These are phyloP conservation scores for Leptarthrus brevirostris DNA, from an alignment of 2,888 invertebrate genomes.

Conservation along the genomic window DNA sequence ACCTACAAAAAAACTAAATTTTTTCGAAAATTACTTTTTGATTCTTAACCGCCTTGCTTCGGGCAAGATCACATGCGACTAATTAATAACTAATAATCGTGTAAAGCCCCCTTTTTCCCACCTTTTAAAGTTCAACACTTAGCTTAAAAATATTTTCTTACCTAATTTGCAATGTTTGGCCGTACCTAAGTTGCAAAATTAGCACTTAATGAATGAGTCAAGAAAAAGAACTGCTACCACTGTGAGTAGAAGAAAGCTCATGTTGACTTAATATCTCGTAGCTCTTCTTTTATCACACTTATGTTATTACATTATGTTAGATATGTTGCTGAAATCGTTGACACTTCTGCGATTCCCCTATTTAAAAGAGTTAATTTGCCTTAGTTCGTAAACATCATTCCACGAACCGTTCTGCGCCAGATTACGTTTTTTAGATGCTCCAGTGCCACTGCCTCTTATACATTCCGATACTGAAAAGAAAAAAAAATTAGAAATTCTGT, in stretches of 20 bases:
- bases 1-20: too few relatives aligned
- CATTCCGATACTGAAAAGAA: conserved; percentile 67
- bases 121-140: too few relatives aligned
- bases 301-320: conserved; percentile 8
- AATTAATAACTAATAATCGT: too few relatives aligned
- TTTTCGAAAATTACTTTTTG: too few relatives aligned
- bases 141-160: too few relatives aligned
- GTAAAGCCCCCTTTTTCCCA: too few relatives aligned
- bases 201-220: too few relatives aligned
- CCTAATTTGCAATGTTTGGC: too few relatives aligned
- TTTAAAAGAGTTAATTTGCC: conserved; percentile 59
- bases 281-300: neutral
- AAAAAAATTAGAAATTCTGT: neutral
- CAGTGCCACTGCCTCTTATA: conserved; percentile 63
- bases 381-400: conserved; percentile 68
- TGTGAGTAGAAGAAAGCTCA: neutral
- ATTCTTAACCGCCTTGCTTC: too few relatives aligned
- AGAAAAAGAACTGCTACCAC: too few relatives aligned
- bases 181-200: too few relatives aligned
- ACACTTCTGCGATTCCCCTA: conserved; percentile 35
- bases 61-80: too few relatives aligned
- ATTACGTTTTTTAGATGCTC: conserved; percentile 64
- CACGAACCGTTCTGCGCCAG: conserved; percentile 65
- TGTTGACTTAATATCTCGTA: neutral
- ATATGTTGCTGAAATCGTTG: conserved; percentile 22